phyloP scores from a whole-genome alignment of 2,888 invertebrate genomes.

The Allolobophora icterica region DNA sequence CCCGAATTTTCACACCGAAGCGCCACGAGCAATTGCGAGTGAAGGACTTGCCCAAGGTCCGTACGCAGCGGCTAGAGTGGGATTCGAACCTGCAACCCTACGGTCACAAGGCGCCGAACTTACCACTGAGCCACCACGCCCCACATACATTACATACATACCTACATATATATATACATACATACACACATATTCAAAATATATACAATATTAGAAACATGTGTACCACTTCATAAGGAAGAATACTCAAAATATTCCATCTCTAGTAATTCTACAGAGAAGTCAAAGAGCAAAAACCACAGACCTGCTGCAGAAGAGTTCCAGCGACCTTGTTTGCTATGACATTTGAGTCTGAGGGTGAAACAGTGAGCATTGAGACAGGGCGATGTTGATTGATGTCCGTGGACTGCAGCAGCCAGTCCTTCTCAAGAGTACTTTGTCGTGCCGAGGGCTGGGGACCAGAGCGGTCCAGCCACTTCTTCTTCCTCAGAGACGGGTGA shows the following conservation, averaged over 20 bases:
- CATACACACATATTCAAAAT: not conserved
- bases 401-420: slow-evolving; percentile 24
- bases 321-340: slow-evolving; percentile 44
- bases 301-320: slow-evolving; percentile 41
- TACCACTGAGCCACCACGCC: too few relatives aligned
- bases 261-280: not conserved
- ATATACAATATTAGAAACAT: not conserved
- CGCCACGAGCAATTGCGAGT: too few relatives aligned
- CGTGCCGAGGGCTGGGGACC: not conserved
- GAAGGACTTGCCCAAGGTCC: too few relatives aligned
- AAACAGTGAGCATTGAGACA: slow-evolving; percentile 33
- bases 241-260: not conserved
- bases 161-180: too few relatives aligned
- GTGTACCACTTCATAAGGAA: not conserved
- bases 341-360: slow-evolving; percentile 33
- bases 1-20: too few relatives aligned
- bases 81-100: too few relatives aligned
- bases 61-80: too few relatives aligned
- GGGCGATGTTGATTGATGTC: slow-evolving; percentile 29
- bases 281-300: not conserved
- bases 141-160: not conserved
- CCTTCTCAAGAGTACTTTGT: slow-evolving; percentile 15
- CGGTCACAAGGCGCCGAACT: too few relatives aligned
- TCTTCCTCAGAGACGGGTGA: slow-evolving; percentile 68
- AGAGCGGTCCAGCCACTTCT: slow-evolving; percentile 58